A percentile compares a stretch with the other conserved stretches of the same genome.
phyloP scores from a whole-genome alignment of 2,797 vertebrate species.

The Manis javanica region DNA sequence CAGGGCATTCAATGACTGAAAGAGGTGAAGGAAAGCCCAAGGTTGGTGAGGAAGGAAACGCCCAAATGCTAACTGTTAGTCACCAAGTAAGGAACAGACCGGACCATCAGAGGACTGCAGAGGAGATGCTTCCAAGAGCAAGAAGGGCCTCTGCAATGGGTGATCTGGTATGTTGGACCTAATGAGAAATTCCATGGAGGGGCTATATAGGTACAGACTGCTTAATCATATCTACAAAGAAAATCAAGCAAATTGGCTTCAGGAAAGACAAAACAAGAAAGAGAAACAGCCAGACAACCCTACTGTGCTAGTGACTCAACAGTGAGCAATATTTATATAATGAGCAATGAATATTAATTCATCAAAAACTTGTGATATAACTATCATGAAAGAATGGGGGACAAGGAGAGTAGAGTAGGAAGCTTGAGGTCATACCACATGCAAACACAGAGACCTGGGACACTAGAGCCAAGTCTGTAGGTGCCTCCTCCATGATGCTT shows the following conservation, averaged over 20 bases:
- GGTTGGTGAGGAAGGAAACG: background rate
- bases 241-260: background rate
- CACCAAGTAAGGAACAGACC: background rate
- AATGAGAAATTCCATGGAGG: background rate
- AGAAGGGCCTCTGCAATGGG: background rate
- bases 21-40: background rate
- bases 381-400: background rate
- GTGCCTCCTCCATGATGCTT: rapidly evolving
- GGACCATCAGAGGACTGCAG: too few relatives aligned
- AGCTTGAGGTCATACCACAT: background rate
- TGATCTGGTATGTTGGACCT: background rate
- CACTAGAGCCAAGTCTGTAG: background rate
- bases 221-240: background rate
- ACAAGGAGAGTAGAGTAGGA: background rate
- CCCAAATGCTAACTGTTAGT: too few relatives aligned
- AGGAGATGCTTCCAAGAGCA: background rate
- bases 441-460: background rate
- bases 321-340: background rate
- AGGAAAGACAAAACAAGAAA: background rate
- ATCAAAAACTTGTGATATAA: background rate
- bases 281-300: background rate
- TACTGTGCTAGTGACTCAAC: background rate
- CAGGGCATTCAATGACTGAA: background rate
- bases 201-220: background rate
- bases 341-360: background rate